Base-by-base conservation (phyloP, 2,797 vertebrate genomes). In the Triplophysa bombifrons region DNA sequence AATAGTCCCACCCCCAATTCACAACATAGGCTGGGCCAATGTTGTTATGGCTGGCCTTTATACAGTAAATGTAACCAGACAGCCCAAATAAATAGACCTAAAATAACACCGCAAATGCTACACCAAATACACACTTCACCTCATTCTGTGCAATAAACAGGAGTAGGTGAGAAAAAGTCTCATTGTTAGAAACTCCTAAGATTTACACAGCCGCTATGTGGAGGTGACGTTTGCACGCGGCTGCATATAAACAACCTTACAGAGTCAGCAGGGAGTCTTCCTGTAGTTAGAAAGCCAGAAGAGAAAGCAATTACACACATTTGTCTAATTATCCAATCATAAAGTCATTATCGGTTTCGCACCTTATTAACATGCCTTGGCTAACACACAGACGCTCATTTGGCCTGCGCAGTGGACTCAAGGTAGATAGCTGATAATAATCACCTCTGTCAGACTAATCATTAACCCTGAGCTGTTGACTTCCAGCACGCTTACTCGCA, bases 291-390 rank as follows among this genome's bases (percentile, higher is more conserved):
- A 88, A 87, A 88, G 90, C 88, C 85, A 88, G 86, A 86, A 87
- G 88, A 87, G 80, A 86, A 88, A 89, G 88, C 93, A 93, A 93
- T 92, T 91, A 93, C 86, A 88, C 90, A 90, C 92, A 91, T 93
- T 93, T 91, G 90, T 90, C 91, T 93, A 94, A 94, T 94, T 92
- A 93, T 92, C 91, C 92, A 93, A 93, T 94, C 91, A 92, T 92
- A 92, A 93, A 93, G 88, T 92, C 91, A 94, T 94, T 93, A 93
- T 90, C 93, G 87, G 90, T 86, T 93, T 94, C 90, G 87, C 93
- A 93, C 92, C 93, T 92, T 92, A 92, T 93, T 93, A 93, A 94
- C 90, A 89, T 92, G 90, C 88, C 85, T 86, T 89, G 86, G 89
- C 91, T 91, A 73, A 67, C 70, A 66, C 3, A 17, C 87, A 87